Conservation (phyloP, 2,113 vertebrate genomes). For the Donacobius atricapilla region DNA sequence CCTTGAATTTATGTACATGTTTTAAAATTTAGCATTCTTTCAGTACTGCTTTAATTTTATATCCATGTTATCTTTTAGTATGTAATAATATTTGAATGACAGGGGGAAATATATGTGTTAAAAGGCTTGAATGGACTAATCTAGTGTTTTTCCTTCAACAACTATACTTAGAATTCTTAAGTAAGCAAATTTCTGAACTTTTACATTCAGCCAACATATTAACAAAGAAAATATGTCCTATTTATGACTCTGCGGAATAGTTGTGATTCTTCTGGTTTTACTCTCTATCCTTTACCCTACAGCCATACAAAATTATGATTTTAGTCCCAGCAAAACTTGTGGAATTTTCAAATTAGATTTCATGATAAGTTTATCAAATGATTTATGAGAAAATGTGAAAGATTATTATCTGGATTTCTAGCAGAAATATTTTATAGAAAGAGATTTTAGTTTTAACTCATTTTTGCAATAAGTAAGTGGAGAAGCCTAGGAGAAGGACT, state of each 20-base stretch:
- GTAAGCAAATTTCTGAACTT: not conserved
- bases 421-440: not conserved
- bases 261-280: not conserved
- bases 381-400: not conserved
- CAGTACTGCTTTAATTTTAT: not conserved
- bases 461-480: not conserved
- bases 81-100: not conserved
- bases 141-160: not conserved
- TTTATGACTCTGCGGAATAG: not conserved
- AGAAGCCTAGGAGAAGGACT: not conserved
- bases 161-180: not conserved
- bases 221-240: not conserved
- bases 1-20: not conserved
- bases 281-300: not conserved
- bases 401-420: not conserved
- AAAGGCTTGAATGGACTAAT: not conserved
- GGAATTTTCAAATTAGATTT: not conserved
- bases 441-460: not conserved
- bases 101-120: not conserved
- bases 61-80: not conserved
- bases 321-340: not conserved
- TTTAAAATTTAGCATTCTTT: not conserved
- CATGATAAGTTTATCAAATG: not conserved
- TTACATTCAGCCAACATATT: not conserved
- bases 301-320: not conserved